Evolutionary conservation across 2,797 vertebrate species (phyloP), one percentile per base, ranked within the genome.

Genomic region (Triplophysa yarkandensis): DNA sequence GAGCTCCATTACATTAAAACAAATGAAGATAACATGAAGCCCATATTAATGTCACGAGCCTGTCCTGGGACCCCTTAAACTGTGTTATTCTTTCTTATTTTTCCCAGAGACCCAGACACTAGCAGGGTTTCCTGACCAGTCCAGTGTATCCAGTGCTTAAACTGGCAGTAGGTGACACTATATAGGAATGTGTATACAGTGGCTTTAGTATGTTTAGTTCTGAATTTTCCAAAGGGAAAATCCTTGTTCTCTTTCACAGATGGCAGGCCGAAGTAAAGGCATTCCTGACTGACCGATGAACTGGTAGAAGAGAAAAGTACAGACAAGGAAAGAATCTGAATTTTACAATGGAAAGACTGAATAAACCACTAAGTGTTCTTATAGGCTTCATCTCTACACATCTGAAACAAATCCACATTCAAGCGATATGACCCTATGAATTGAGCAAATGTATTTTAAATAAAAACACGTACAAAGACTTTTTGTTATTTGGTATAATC

Each of bases 301-400:
- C 54, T 32, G 61, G 13, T 6, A 6, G 66, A 25, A 80, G 68
- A 71, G 27, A 41, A 23, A 16, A 19, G 21, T 67, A 55, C 68
- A 60, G 61, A 17, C 46, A 58, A n/a, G 76, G 71, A 85, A 77
- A 83, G 36, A 69, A 76, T 77, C 76, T 36, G 58, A 64, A 28
- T 79, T 81, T 81, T 73, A 80, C 74, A 71, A 76, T 79, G 80
- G 80, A 83, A 85, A 43, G 41, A 43, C 14, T 43, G 41, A 43
- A 43, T 43, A 43, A 43, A 17, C 39, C 39, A 46, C 54, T 46
- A 72, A 57, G 57, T 23, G 34, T 46, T 54, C 34, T 44, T 14
- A 34, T 23, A 34, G 50, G 3, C 21, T 41, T 39, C 55, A 46
- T 21, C 27, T 44, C 50, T 55, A 28, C 19, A 71, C 30, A 28